Base-by-base conservation (phyloP, 1,140 invertebrate genomes). In the Trichonephila clavata region DNA sequence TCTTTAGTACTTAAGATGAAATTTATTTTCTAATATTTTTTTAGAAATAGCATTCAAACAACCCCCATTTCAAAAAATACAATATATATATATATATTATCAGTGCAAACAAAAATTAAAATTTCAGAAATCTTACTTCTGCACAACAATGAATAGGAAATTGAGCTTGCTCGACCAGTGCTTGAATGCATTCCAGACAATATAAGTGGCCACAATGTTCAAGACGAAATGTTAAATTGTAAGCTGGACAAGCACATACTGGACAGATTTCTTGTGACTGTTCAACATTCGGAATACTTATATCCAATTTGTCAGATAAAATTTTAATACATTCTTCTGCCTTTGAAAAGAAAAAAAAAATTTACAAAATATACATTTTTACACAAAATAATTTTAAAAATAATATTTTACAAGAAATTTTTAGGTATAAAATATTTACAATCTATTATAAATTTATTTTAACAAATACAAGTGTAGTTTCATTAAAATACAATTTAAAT, bases 141-240 rank as follows among this genome's bases (percentile, higher is more conserved):
- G 61, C 50, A 90, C 93, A 89, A 60, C 93, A 94, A 60, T 68
- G 61, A 21, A 94, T 20, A 27, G 93, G 93, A 60, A 94, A 94
- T n/a, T 94, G 32, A 43, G 93, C 93, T 71, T 94, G 71, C 16
- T 83, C 60, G 4, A 94, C 32, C 16, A 94, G 43, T 14, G 32
- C 93, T 59, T 89, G 59, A 21, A 94, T 63, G 8, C 93, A 94
- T 65, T 84, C 93, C 32, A 59, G 21, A 59, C 93, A 94, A 43
- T 94, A 94, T 24, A 94, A 83, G 71, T 94, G 93, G 5, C 93
- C 93, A 89, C 93, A 94, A n/a, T 89, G 71, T 43, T 94, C 77
- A 20, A 94, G 43, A n/a, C 93, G 93, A 59, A 84, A 65, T 7
- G 93, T 65, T 60, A 90, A 94, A 60, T 94, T 83, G 2, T 24